Conservation (phyloP, 2,888 invertebrate species). For the Beris morrisii region DNA sequence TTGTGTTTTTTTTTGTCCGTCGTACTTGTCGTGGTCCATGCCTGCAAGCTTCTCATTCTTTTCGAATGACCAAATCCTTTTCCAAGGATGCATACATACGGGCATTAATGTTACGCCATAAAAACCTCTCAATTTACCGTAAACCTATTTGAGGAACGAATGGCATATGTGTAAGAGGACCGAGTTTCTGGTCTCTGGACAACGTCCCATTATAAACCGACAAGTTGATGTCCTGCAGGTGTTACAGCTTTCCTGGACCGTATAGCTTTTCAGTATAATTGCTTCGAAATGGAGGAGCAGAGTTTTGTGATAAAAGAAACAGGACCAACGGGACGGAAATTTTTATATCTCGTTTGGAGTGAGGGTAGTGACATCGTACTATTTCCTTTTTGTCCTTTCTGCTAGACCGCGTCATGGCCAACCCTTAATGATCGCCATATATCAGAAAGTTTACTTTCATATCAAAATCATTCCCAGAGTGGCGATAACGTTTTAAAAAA, state of each 20-base stretch:
- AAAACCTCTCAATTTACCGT: slow-evolving; percentile 24
- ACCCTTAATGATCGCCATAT: slow-evolving; percentile 34
- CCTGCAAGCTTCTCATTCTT: slow-evolving; percentile 11
- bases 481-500: slow-evolving; percentile 29
- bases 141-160: slow-evolving; percentile 14
- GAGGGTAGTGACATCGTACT: not conserved
- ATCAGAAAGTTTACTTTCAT: slow-evolving; percentile 36
- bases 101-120: slow-evolving; percentile 6
- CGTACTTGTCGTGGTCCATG: not conserved
- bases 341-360: slow-evolving; percentile 1
- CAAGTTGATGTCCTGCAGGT: slow-evolving; percentile 37
- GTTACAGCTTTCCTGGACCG: slow-evolving; percentile 30
- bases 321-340: slow-evolving; percentile 15
- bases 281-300: slow-evolving; percentile 5
- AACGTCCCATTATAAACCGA: slow-evolving; percentile 19
- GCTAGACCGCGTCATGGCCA: slow-evolving; percentile 7
- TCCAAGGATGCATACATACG: slow-evolving; percentile 4
- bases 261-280: slow-evolving; percentile 20
- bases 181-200: slow-evolving; percentile 4
- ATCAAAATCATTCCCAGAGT: slow-evolving; percentile 31
- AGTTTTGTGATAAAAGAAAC: slow-evolving; percentile 18
- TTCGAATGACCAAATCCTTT: slow-evolving; percentile 6
- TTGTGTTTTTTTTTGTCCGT: not conserved
- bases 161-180: not conserved
- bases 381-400: not conserved